Conservation (phyloP, 2,113 vertebrate species). For the Cyanoliseus patagonus region DNA sequence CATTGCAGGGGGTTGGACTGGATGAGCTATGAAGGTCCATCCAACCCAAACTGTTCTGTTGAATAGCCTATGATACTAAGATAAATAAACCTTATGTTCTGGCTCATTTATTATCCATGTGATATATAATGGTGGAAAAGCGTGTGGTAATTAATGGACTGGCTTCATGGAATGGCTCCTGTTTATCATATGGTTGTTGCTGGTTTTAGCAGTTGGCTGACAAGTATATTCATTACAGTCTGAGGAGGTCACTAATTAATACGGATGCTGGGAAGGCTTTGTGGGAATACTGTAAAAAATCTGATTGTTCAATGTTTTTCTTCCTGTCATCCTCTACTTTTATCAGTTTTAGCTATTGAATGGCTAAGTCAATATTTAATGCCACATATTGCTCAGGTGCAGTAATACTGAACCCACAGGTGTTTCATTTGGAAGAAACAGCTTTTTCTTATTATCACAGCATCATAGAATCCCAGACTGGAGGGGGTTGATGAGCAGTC, state of each 20-base stretch:
- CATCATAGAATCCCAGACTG: not conserved
- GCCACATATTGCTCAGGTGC: not conserved
- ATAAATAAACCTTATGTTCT: conserved; percentile 3
- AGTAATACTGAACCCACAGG: not conserved
- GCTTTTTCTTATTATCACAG: not conserved
- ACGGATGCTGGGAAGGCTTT: not conserved
- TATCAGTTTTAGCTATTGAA: not conserved
- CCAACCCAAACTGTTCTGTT: not conserved
- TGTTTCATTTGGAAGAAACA: not conserved
- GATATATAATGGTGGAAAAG: conserved; percentile 5
- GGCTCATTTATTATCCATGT: conserved; percentile 11
- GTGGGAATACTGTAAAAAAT: not conserved
- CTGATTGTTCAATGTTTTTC: not conserved
- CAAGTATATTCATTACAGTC: conserved; percentile 2
- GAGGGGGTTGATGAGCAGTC: not conserved
- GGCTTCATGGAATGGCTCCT: not conserved
- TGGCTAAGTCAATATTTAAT: not conserved
- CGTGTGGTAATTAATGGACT: not conserved
- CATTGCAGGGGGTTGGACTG: not conserved
- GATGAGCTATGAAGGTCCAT: not conserved
- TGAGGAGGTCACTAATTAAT: not conserved
- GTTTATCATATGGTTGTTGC: not conserved
- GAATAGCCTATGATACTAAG: not conserved
- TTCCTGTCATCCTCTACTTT: not conserved
- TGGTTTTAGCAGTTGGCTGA: not conserved